Base-by-base conservation (phyloP, 2,888 invertebrate genomes). In the Meloe dianella region DNA sequence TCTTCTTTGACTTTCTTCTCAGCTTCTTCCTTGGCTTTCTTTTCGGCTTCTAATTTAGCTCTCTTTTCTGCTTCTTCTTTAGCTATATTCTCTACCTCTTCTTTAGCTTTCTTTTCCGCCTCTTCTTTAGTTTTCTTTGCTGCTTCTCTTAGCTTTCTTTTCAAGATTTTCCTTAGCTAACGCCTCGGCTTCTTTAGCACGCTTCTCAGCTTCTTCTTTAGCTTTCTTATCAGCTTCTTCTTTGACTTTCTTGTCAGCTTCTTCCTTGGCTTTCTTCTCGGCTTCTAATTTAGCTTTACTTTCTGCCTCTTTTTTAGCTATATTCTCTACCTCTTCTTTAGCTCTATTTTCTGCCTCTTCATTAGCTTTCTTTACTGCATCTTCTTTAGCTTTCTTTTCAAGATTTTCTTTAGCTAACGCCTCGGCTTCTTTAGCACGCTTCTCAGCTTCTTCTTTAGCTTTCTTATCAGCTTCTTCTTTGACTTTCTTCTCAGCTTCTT, bases 251-350 rank as follows among this genome's bases (percentile, higher is more conserved):
- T 82, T 82, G 72, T 82, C 83, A 12, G 69, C 70, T 69, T 77
- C 69, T 68, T 82, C 82, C 63, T 83, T 82, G 51, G 83, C 82
- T 35, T 84, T 82, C 64, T 81, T 82, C 6, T 82, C 79, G 24
- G 75, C 76, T 59, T 71, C 62, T 54, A 65, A 64, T 67, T 71
- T 71, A 51, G 66, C 61, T 67, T 69, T 65, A 38, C 68, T 61
- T 9, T 77, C 78, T 32, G 77, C 72, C 41, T 78, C 70, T 64
- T 75, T 73, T 56, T 78, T 74, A 56, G 76, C 78, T 65, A 81
- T 78, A 70, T 84, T 82, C 66, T 70, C 69, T 81, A 82, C 82
- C 57, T 68, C 70, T 65, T 70, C 69, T 64, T 70, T 67, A 24
- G 60, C 66, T 61, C 69, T 67, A 10, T 69, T 64, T 27, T 67